These are phyloP conservation scores for Drosophila birchii DNA, from an alignment of 2,888 invertebrate species.

Conservation along the genomic window DNA sequence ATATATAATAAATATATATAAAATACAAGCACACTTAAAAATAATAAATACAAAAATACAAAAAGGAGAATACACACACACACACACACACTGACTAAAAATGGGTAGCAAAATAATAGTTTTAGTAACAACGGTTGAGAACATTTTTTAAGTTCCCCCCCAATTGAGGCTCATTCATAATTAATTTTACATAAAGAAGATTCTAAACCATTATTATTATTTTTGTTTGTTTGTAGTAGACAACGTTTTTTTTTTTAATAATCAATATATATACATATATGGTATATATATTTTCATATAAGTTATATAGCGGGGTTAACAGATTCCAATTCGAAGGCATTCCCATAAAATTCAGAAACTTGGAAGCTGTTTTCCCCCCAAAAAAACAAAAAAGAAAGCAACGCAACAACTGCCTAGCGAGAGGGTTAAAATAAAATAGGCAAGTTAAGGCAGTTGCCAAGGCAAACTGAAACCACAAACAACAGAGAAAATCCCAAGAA, in stretches of 20 bases:
- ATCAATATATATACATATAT: not conserved
- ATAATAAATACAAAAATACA: slow-evolving; percentile 18
- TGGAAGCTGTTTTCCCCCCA: slow-evolving; percentile 1
- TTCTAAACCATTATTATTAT: slow-evolving; percentile 27
- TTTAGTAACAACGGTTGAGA: slow-evolving; percentile 82
- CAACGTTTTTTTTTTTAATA: slow-evolving; percentile 20
- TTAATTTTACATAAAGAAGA: slow-evolving; percentile 47
- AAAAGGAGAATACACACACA: too few relatives aligned
- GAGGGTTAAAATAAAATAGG: slow-evolving; percentile 27
- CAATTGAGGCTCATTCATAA: slow-evolving; percentile 84
- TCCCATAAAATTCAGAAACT: not conserved
- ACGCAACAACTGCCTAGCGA: slow-evolving; percentile 34
- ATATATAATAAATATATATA: slow-evolving; percentile 13
- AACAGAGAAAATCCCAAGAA: slow-evolving; percentile 24
- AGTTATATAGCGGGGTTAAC: slow-evolving; percentile 10
- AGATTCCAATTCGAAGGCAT: slow-evolving; percentile 5
- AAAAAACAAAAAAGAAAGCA: not conserved
- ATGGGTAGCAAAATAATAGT: slow-evolving; percentile 82
- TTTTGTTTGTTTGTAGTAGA: slow-evolving; percentile 34
- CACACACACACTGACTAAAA: slow-evolving; percentile 29
- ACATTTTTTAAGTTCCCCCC: slow-evolving; percentile 83
- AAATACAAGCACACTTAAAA: slow-evolving; percentile 26
- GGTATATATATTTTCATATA: slow-evolving; percentile 15
- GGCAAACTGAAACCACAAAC: slow-evolving; percentile 10
- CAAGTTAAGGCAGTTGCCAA: slow-evolving; percentile 20